These are phyloP conservation scores for Corbicula japonica DNA, from an alignment of 2,888 invertebrate species.

Conservation along the genomic window DNA sequence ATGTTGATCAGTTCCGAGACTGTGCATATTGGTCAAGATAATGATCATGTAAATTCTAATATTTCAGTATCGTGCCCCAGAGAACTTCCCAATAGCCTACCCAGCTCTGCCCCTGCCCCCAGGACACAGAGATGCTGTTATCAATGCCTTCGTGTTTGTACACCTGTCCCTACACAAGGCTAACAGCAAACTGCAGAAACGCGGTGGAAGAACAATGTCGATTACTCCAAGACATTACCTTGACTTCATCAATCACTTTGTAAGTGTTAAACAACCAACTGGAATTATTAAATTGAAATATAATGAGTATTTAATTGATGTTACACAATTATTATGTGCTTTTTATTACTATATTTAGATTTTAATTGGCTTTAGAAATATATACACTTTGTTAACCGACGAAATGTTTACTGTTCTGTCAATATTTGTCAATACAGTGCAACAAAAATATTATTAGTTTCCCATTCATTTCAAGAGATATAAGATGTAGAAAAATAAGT, in stretches of 20 bases:
- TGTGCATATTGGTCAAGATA: neutral
- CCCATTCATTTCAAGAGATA: too few species aligned
- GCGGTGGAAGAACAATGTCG: conserved; percentile 98
- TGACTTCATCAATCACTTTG: conserved; percentile 99
- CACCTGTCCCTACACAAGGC: conserved; percentile 99
- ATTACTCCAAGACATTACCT: conserved; percentile 99
- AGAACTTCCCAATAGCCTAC: conserved; percentile 96
- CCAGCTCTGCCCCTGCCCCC: conserved; percentile 89
- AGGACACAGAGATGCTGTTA: conserved; percentile 97
- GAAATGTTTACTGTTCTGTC: too few species aligned
- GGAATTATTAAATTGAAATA: too few species aligned
- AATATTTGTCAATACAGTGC: too few species aligned
- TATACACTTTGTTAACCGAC: too few species aligned
- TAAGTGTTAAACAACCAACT: too few species aligned
- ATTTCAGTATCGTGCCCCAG: conserved; percentile 93
- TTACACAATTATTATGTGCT: too few species aligned
- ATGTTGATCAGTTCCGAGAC: neutral
- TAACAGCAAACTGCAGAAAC: conserved; percentile 95
- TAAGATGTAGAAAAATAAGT: too few species aligned
- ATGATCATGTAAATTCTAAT: neutral
- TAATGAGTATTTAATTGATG: too few species aligned
- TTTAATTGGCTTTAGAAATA: too few species aligned
- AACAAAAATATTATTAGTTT: too few species aligned
- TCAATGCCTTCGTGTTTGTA: conserved; percentile 99
- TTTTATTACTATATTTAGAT: too few species aligned